phyloP scores from a whole-genome alignment of 1,140 invertebrate genomes.

The Panulirus ornatus region DNA sequence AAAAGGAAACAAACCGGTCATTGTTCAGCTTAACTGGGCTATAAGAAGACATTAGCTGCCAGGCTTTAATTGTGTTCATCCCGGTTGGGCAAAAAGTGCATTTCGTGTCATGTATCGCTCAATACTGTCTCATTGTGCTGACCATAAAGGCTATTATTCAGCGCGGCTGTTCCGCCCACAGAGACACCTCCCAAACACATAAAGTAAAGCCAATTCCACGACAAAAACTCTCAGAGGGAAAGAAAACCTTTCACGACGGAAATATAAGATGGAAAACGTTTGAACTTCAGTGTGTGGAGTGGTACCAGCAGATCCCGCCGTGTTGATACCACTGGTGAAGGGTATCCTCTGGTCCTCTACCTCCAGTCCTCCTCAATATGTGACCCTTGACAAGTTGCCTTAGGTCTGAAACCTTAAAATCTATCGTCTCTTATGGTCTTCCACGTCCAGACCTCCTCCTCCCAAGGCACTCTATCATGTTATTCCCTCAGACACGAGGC shows the following conservation, averaged over 20 bases:
- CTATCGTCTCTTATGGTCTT: no score
- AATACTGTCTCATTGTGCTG: constrained; percentile 32
- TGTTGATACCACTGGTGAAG: no score
- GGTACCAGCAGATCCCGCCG: no score
- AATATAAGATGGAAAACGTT: constrained; percentile 47
- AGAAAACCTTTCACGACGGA: constrained; percentile 52
- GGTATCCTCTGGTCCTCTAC: no score
- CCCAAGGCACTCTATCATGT: no score
- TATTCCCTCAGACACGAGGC: no score
- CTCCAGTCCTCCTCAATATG: no score
- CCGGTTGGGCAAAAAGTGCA: constrained; percentile 14
- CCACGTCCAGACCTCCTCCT: no score
- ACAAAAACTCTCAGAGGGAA: constrained; percentile 40
- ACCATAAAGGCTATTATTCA: constrained; percentile 18
- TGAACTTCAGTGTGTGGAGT: no score
- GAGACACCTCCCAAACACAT: constrained; percentile 52
- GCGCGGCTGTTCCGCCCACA: neutral
- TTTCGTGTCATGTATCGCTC: constrained; percentile 40
- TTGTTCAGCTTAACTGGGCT: constrained; percentile 11
- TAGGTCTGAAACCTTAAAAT: no score
- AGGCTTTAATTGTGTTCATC: constrained; percentile 45
- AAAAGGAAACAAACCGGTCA: constrained; percentile 20
- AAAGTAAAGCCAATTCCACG: constrained; percentile 31
- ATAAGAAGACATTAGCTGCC: constrained; percentile 50
- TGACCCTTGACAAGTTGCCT: no score